Conservation (phyloP, 1,140 invertebrate species). For the Oreohelix idahoensis region DNA sequence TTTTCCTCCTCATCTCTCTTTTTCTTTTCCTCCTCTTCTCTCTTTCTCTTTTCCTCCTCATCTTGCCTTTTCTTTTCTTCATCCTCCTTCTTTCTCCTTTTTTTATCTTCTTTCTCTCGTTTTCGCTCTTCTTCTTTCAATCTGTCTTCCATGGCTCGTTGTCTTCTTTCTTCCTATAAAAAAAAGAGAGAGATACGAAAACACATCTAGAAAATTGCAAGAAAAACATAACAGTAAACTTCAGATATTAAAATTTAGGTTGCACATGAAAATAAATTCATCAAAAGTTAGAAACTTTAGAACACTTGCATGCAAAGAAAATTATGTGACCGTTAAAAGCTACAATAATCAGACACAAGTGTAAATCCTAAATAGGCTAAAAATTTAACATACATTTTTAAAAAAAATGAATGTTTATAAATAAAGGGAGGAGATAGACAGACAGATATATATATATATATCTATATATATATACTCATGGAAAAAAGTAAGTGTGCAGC, state of each 20-base stretch:
- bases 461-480: too few species aligned
- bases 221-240: not conserved
- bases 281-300: too few species aligned
- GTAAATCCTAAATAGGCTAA: too few species aligned
- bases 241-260: not conserved
- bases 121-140: constrained; percentile 23
- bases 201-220: not conserved
- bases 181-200: not conserved
- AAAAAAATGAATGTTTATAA: too few species aligned
- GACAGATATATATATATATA: too few species aligned
- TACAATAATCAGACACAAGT: too few species aligned
- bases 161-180: not conserved
- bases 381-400: too few species aligned
- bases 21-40: constrained; percentile 38
- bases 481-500: too few species aligned
- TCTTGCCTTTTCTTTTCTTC: constrained; percentile 39
- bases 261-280: too few species aligned
- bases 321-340: too few species aligned
- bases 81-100: constrained; percentile 45
- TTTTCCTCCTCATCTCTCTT: constrained; percentile 22
- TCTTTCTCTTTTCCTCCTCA: constrained; percentile 25
- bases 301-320: too few species aligned
- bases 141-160: not conserved
- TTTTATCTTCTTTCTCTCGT: constrained; percentile 18
- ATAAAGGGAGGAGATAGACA: too few species aligned